These are phyloP conservation scores for Theretra japonica DNA, from an alignment of 2,888 invertebrate species.

Conservation along the genomic window DNA sequence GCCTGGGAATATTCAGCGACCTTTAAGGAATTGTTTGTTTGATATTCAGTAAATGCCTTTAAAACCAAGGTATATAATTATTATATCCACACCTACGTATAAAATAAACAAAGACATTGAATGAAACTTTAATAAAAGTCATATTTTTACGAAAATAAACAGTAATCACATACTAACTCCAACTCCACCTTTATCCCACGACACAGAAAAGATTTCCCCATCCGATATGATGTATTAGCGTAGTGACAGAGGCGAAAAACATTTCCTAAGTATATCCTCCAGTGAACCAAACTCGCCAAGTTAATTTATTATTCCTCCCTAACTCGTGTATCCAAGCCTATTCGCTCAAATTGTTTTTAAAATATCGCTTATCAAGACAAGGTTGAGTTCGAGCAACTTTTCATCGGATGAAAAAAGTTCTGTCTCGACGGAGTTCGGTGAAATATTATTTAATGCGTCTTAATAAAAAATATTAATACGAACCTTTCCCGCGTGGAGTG, in stretches of 20 bases:
- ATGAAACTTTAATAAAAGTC: too few relatives aligned
- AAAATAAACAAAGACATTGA: too few relatives aligned
- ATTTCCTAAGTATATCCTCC: conserved; percentile 18
- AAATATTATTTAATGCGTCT: conserved; percentile 18
- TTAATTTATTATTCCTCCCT: conserved; percentile 57
- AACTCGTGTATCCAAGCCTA: conserved; percentile 49
- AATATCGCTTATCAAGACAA: conserved; percentile 71
- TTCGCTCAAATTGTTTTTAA: conserved; percentile 69
- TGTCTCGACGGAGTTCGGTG: conserved; percentile 40
- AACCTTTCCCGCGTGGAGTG: neutral
- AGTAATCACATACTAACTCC: neutral
- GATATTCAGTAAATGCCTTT: too few relatives aligned
- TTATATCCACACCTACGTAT: too few relatives aligned
- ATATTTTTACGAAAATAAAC: neutral
- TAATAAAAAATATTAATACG: conserved; percentile 15
- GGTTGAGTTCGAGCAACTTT: conserved; percentile 50
- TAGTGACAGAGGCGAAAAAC: conserved; percentile 32
- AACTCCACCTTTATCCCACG: neutral
- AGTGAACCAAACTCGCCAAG: conserved; percentile 15
- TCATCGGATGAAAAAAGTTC: conserved; percentile 57
- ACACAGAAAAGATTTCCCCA: neutral
- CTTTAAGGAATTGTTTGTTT: too few relatives aligned
- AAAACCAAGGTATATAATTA: too few relatives aligned
- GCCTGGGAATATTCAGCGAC: too few relatives aligned
- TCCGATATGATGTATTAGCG: conserved; percentile 27